A percentile compares a stretch with the other conserved stretches of the same genome.
These are phyloP conservation scores for Knipowitschia caucasica DNA, from an alignment of 2,797 vertebrate species.

Conservation along the genomic window DNA sequence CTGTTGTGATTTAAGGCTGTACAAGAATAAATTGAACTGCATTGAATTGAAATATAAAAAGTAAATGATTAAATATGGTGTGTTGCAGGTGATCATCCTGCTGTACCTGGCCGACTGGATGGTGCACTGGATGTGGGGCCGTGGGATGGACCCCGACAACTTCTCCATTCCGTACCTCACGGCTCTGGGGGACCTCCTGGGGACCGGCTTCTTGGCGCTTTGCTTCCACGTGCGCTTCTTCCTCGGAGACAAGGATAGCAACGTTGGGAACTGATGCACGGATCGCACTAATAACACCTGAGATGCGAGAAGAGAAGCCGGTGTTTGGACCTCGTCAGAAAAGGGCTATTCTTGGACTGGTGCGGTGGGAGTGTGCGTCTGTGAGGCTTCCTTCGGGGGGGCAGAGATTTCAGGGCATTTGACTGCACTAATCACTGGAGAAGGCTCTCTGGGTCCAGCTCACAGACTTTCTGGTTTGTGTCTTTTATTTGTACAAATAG, in stretches of 20 bases:
- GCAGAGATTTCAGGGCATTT: slow-evolving; percentile 26
- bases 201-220: slow-evolving; percentile 93
- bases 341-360: slow-evolving; percentile 54
- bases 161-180: slow-evolving; percentile 99
- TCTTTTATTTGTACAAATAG: slow-evolving; percentile 44
- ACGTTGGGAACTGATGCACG: slow-evolving; percentile 83
- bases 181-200: slow-evolving; percentile 93
- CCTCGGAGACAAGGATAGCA: slow-evolving; percentile 91
- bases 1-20: too few relatives aligned
- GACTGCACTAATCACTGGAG: slow-evolving; percentile 15
- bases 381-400: slow-evolving; percentile 15
- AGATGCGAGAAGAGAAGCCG: slow-evolving; percentile 8
- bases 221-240: slow-evolving; percentile 97
- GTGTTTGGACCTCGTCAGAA: slow-evolving; percentile 18
- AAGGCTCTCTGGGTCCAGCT: slow-evolving; percentile 16
- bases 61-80: too few relatives aligned
- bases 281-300: slow-evolving; percentile 2
- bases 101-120: slow-evolving; percentile 98
- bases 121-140: slow-evolving; percentile 99
- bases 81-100: slow-evolving; percentile 87
- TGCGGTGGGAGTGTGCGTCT: slow-evolving; percentile 14
- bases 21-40: too few relatives aligned
- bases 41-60: too few relatives aligned
- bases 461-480: slow-evolving; percentile 48
- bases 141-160: slow-evolving; percentile 96